phyloP scores from a whole-genome alignment of 2,113 vertebrate species.

The Geothlypis trichas region DNA sequence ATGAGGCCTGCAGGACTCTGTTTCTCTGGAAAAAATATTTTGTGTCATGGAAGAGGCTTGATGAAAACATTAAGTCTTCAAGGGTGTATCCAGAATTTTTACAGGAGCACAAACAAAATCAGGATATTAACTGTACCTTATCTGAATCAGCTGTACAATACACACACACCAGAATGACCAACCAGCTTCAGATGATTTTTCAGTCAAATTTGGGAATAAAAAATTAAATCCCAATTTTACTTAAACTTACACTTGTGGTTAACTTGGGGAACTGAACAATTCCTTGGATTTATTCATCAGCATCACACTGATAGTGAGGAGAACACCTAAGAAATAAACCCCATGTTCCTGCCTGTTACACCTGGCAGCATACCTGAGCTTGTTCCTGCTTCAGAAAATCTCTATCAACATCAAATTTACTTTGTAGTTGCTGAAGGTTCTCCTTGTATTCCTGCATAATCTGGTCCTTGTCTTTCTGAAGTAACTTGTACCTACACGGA shows the following conservation, averaged over 20 bases:
- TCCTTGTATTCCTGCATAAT: slow-evolving; percentile 76
- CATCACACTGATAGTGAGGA: background rate
- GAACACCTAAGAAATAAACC: background rate
- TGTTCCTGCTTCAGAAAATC: slow-evolving; percentile 85
- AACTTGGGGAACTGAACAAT: background rate
- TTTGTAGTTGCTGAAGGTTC: slow-evolving; percentile 76
- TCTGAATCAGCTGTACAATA: background rate
- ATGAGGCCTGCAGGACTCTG: background rate
- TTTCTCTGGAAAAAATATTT: background rate
- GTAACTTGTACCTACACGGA: slow-evolving; percentile 70
- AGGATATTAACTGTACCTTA: background rate
- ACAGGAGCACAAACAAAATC: background rate
- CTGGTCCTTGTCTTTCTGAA: slow-evolving; percentile 83
- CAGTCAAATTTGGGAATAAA: background rate
- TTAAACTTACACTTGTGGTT: background rate
- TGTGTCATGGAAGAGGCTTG: background rate
- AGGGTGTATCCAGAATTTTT: background rate
- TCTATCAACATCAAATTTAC: slow-evolving; percentile 80
- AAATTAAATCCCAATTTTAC: background rate
- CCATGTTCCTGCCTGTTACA: background rate
- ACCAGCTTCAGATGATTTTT: background rate
- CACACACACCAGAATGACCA: background rate
- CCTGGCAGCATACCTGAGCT: slow-evolving; percentile 78
- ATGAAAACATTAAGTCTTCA: background rate
- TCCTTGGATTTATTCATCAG: background rate